Percentiles rank a stretch among this genome's conserved stretches.
Evolutionary conservation across 2,797 vertebrate species (phyloP).

Genomic region (Loriculus beryllinus): DNA sequence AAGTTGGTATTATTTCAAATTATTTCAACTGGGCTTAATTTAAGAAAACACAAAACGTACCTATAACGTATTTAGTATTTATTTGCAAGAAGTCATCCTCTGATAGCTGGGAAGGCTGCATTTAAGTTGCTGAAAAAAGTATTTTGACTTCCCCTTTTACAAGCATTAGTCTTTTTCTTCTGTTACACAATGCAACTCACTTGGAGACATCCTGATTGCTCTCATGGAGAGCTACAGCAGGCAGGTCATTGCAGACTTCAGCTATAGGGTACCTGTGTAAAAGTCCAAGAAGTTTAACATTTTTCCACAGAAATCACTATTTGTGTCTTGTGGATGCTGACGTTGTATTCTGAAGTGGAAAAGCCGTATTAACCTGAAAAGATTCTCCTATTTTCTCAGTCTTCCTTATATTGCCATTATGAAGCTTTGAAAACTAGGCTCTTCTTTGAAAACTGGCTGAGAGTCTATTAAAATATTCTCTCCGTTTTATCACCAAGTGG

Average conservation of each 20-base stretch:
- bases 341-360: neutral
- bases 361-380: neutral
- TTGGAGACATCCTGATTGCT: neutral
- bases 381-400: neutral
- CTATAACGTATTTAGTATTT: neutral
- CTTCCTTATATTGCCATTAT: neutral
- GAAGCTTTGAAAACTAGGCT: neutral
- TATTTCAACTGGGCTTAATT: neutral
- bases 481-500: neutral
- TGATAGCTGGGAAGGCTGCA: neutral
- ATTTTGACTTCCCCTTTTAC: neutral
- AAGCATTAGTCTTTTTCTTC: neutral
- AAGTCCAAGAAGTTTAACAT: neutral
- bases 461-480: neutral
- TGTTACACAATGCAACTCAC: neutral
- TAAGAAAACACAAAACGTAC: neutral
- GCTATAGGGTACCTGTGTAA: neutral
- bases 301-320: neutral
- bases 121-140: neutral
- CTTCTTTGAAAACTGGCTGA: neutral
- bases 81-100: neutral
- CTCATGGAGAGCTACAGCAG: neutral
- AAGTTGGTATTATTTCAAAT: neutral
- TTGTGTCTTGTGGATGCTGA: neutral
- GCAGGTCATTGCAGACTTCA: neutral